phyloP scores from a whole-genome alignment of 2,113 vertebrate species.

The Campylorhamphus procurvoides region DNA sequence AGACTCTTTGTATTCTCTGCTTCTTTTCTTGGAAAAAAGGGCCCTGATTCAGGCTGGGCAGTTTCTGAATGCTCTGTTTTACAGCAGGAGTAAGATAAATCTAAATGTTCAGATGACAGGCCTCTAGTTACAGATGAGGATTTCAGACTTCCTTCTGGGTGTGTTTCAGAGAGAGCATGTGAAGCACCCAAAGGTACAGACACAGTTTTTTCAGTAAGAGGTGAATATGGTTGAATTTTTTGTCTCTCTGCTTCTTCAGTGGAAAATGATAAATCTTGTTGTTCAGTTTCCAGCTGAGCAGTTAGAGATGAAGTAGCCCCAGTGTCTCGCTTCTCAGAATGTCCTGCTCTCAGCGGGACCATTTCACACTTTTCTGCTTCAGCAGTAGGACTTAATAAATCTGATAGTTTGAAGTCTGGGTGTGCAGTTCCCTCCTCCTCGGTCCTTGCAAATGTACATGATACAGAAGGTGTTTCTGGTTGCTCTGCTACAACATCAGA shows the following conservation, averaged over 20 bases:
- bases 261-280: neutral
- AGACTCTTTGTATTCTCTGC: conserved; percentile 7
- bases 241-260: neutral
- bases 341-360: neutral
- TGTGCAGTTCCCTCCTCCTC: neutral
- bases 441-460: neutral
- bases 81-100: neutral
- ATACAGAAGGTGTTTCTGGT: neutral
- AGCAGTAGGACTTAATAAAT: neutral
- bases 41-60: conserved; percentile 16
- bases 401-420: neutral
- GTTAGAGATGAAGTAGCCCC: neutral
- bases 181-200: neutral
- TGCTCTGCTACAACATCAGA: neutral
- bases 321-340: neutral
- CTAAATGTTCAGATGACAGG: neutral
- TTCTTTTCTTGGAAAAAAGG: conserved; percentile 20
- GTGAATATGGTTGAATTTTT: neutral
- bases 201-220: neutral
- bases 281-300: neutral
- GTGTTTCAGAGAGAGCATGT: neutral
- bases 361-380: neutral
- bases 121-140: neutral
- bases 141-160: neutral
- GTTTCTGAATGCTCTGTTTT: conserved; percentile 33